Evolutionary conservation across 2,797 vertebrate species (phyloP).

Genomic region (Sitta carolinensis): DNA sequence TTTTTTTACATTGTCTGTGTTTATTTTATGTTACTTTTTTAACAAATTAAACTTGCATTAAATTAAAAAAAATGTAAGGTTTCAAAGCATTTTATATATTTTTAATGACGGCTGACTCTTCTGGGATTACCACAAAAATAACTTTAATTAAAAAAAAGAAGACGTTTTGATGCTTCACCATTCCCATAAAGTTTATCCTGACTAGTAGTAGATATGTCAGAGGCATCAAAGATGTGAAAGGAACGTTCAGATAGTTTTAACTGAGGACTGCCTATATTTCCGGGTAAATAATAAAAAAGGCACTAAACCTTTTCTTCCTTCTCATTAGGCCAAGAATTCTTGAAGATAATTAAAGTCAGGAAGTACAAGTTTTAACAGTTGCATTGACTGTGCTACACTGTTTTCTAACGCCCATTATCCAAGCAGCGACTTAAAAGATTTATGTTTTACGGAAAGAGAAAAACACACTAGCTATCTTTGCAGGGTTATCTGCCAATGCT

Average conservation of each 20-base stretch:
- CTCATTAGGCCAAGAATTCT: constrained; percentile 50
- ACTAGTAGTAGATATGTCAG: background rate
- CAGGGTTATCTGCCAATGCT: background rate
- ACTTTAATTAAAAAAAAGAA: background rate
- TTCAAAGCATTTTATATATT: background rate
- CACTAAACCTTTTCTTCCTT: constrained; percentile 28
- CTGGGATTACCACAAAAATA: background rate
- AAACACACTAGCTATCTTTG: constrained; percentile 22
- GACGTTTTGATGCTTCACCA: background rate
- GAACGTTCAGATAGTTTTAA: constrained; percentile 11
- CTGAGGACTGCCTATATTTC: constrained; percentile 24
- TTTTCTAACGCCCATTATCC: constrained; percentile 30
- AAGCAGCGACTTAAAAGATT: constrained; percentile 22
- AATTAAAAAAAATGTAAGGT: background rate
- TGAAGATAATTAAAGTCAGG: constrained; percentile 34
- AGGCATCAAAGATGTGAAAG: constrained; percentile 4
- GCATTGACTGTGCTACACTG: background rate
- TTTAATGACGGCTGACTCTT: background rate
- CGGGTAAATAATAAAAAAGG: constrained; percentile 21
- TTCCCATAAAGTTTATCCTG: constrained; percentile 5
- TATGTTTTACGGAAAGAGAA: background rate
- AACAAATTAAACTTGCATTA: background rate
- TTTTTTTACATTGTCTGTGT: background rate
- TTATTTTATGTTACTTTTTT: background rate
- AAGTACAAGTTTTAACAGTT: constrained; percentile 55